Evolutionary conservation across 2,888 invertebrate species (phyloP).

Genomic region (Pammene aurita): DNA sequence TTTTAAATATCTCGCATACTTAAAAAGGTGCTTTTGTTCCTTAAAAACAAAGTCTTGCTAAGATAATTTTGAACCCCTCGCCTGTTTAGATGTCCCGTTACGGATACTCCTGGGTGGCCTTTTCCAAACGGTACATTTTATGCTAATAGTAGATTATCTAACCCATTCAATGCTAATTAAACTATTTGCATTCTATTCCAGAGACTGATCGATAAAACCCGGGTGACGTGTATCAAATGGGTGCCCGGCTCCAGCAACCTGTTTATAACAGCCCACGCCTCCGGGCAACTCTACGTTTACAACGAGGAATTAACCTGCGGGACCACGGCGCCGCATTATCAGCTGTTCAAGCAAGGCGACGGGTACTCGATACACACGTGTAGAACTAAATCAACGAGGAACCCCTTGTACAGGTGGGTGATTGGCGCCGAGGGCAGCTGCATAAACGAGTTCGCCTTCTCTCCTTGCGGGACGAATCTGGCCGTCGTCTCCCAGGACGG

Average conservation of each 20-base stretch:
- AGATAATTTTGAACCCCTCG: too few relatives aligned
- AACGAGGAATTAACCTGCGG: conserved; percentile 97
- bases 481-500: conserved; percentile 98
- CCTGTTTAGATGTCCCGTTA: too few relatives aligned
- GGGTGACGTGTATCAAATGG: conserved; percentile 99
- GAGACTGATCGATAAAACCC: conserved; percentile 96
- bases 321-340: conserved; percentile 95
- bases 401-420: conserved; percentile 95
- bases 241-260: conserved; percentile 96
- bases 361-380: conserved; percentile 97
- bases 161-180: conserved; percentile 36
- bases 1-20: too few relatives aligned
- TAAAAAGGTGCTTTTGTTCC: too few relatives aligned
- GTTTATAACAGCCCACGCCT: conserved; percentile 97
- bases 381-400: conserved; percentile 97
- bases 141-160: conserved; percentile 11
- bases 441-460: conserved; percentile 98
- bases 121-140: conserved; percentile 7
- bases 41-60: too few relatives aligned
- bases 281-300: conserved; percentile 98
- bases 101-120: conserved; percentile 1
- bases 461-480: conserved; percentile 95
- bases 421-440: conserved; percentile 91
- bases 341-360: conserved; percentile 96
- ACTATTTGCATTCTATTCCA: conserved; percentile 70